Conservation (phyloP, 2,113 vertebrate genomes). For the Percina caprodes region DNA sequence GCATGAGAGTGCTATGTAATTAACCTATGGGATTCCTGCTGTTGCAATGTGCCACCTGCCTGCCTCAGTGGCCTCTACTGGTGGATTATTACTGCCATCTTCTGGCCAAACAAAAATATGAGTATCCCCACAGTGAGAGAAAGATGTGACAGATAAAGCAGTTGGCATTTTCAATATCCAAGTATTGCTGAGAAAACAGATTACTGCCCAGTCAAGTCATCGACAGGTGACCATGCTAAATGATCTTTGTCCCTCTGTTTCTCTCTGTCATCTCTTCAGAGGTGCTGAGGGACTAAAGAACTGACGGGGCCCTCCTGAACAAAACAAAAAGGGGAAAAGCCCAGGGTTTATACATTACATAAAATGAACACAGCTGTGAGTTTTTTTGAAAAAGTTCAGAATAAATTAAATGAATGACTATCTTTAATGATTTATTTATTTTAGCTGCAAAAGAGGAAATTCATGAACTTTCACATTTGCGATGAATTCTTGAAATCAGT, state of each 20-base stretch:
- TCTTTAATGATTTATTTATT: background rate
- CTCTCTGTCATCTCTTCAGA: background rate
- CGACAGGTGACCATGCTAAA: background rate
- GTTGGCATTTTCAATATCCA: slow-evolving; percentile 6
- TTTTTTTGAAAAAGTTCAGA: background rate
- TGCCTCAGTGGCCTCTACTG: slow-evolving; percentile 27
- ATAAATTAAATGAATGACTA: background rate
- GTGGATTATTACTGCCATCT: slow-evolving; percentile 83
- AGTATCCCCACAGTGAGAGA: background rate
- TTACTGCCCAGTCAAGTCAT: background rate
- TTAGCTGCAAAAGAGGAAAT: background rate
- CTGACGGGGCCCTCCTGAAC: background rate
- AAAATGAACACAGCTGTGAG: background rate
- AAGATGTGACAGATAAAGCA: slow-evolving; percentile 1
- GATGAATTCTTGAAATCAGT: background rate
- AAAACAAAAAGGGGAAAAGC: background rate
- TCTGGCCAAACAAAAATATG: slow-evolving; percentile 41
- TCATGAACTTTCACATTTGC: background rate
- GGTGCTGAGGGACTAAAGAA: background rate
- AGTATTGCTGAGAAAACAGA: slow-evolving; percentile 21
- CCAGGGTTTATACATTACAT: background rate
- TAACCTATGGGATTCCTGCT: slow-evolving; percentile 78
- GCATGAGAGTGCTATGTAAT: slow-evolving; percentile 82
- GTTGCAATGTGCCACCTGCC: slow-evolving; percentile 71
- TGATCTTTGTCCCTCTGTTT: background rate